Conservation (phyloP, 1,140 invertebrate genomes). For the Orussus abietinus region DNA sequence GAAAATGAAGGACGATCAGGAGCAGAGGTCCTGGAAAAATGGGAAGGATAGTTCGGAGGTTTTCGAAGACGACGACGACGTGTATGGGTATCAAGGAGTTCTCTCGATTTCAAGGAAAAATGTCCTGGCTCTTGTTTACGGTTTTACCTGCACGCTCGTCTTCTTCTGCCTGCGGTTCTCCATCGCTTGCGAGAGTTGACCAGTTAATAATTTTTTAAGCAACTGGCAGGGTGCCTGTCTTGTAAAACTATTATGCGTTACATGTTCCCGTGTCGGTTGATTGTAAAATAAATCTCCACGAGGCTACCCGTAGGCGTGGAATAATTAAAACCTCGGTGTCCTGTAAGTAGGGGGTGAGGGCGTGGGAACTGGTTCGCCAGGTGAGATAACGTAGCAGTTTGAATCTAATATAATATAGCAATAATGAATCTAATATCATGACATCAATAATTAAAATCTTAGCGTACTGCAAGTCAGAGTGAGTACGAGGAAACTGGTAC, state of each 20-base stretch:
- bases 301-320: no score
- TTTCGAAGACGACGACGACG: no score
- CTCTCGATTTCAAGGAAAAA: conserved; percentile 17
- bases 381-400: neutral
- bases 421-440: no score
- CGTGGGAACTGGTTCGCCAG: neutral
- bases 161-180: conserved; percentile 32
- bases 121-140: conserved; percentile 27
- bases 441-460: conserved; percentile 9
- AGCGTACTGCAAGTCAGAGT: conserved; percentile 6
- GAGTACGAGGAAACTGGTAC: conserved; percentile 1
- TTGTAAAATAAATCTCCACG: conserved; percentile 9
- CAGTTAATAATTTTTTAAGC: conserved; percentile 7
- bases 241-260: neutral
- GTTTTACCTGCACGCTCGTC: conserved; percentile 27
- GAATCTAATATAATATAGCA: no score
- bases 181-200: conserved; percentile 18
- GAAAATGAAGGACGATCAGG: neutral
- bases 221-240: neutral
- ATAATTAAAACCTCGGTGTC: conserved; percentile 8
- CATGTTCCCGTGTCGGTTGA: neutral
- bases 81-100: no score
- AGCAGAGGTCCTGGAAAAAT: conserved; percentile 7
- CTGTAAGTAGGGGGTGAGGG: no score
- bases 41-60: conserved; percentile 1